These are phyloP conservation scores for Phalacrocorax pelagicus DNA, from an alignment of 2,113 vertebrate species.

Conservation along the genomic window DNA sequence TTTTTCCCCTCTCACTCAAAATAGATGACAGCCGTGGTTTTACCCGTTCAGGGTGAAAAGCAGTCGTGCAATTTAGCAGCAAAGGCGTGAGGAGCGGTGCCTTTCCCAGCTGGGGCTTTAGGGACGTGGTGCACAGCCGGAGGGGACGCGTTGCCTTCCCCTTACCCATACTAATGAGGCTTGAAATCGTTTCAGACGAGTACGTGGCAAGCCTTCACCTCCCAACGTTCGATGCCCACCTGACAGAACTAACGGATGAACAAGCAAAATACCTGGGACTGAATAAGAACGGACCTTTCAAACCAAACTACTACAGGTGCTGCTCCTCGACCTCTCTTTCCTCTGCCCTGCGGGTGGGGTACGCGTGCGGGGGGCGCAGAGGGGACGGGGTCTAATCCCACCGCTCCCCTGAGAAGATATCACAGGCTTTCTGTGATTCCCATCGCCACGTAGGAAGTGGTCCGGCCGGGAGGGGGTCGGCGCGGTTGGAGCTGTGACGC, in stretches of 20 bases:
- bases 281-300: conserved; percentile 98
- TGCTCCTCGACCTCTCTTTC: background rate
- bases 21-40: background rate
- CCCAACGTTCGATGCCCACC: conserved; percentile 96
- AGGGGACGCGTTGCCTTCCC: accelerated
- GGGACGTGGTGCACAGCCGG: background rate
- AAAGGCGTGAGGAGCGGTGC: background rate
- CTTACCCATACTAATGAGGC: background rate
- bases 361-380: accelerated
- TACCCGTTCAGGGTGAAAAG: background rate
- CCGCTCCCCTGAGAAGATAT: accelerated
- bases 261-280: conserved; percentile 98
- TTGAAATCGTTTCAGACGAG: conserved; percentile 81
- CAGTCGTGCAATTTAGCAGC: background rate
- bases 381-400: accelerated
- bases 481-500: background rate
- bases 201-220: conserved; percentile 98
- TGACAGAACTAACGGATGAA: conserved; percentile 94
- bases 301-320: conserved; percentile 99
- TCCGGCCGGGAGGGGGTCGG: background rate
- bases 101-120: background rate
- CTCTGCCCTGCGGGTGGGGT: accelerated
- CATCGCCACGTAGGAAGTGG: accelerated
- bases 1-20: background rate
- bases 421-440: accelerated